A percentile compares a stretch with the other conserved stretches of the same genome.
phyloP scores from a whole-genome alignment of 2,797 vertebrate genomes.

The Alcedo quadribrachys region DNA sequence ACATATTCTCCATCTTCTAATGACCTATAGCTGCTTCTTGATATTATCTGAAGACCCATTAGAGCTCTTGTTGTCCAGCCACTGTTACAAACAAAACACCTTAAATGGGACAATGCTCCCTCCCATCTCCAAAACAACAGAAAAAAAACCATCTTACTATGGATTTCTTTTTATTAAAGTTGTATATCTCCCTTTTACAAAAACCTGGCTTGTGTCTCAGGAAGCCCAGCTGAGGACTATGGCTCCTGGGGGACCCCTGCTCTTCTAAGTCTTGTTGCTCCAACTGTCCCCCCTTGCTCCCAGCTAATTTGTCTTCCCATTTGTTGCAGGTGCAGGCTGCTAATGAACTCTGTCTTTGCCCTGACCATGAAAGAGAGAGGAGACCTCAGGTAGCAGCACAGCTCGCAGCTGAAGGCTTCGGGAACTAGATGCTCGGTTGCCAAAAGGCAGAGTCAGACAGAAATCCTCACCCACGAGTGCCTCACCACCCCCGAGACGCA shows the following conservation, averaged over 20 bases:
- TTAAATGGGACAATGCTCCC: not conserved
- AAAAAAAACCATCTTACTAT: conserved; percentile 26
- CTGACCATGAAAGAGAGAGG: conserved; percentile 36
- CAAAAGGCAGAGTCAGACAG: conserved; percentile 23
- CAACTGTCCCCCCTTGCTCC: not conserved
- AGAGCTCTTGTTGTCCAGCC: conserved; percentile 32
- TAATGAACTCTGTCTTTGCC: conserved; percentile 44
- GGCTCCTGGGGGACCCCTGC: conserved; percentile 34
- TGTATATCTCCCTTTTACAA: conserved; percentile 59
- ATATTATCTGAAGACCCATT: conserved; percentile 60
- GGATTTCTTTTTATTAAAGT: conserved; percentile 66
- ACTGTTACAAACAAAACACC: not conserved
- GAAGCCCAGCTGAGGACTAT: conserved; percentile 46
- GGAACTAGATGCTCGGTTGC: conserved; percentile 20
- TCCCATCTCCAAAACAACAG: conserved; percentile 4
- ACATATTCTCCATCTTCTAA: conserved; percentile 9
- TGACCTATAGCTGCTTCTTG: conserved; percentile 31
- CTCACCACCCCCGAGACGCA: not conserved
- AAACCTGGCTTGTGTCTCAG: not conserved
- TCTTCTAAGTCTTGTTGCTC: not conserved
- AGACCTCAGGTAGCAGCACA: conserved; percentile 42
- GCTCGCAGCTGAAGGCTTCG: conserved; percentile 43
- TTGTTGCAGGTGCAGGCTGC: conserved; percentile 72
- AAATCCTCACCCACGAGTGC: not conserved
- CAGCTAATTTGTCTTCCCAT: conserved; percentile 55